Base-by-base conservation (phyloP, 2,797 vertebrate species). In the Gephyroberyx darwinii region DNA sequence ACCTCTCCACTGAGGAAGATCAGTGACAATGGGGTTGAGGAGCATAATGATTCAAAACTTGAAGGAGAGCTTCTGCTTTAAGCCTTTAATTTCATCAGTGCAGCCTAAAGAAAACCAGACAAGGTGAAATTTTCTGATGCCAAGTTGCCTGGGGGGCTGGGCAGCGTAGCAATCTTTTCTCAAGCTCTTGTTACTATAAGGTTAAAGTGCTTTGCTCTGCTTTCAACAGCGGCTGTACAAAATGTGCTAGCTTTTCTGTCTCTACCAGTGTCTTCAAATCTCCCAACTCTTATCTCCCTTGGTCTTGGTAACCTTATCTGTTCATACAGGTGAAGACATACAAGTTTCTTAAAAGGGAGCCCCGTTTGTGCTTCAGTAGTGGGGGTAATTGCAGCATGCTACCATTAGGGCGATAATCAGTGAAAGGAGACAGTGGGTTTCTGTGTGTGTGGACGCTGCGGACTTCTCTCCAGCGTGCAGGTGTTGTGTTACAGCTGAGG, bases 1-100 rank as follows among this genome's bases (percentile, higher is more conserved):
- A 20, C 17, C 10, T 45, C 51, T 74, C n/a, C 37, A 51, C 70
- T 78, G 20, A 20, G 20, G 13, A 45, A 65, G 71, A 77, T 75
- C 77, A 78, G 75, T 5, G 10, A 47, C 2, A 9, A 8, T 7
- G 26, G 48, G 68, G 54, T 20, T 57, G 61, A 67, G 33, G 57
- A 61, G 64, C 50, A 30, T 13, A 50, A 65, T 45, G 13, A 61
- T 41, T 70, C 37, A 2, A 20, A 61, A 64, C 39, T 62, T 66
- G 61, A 65, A 37, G 57, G 26, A 69, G 39, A 62, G 16, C 17
- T 51, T 52, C 43, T 45, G 45, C 61, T 71, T 52, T 75, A 70
- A 80, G 72, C 73, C 69, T 74, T 73, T 81, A 82, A 90, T 81
- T 75, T 81, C 37, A 77, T 78, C 71, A 74, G 69, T 22, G 65